These are phyloP conservation scores for Lonchura striata DNA, from an alignment of 2,113 vertebrate genomes.

Conservation along the genomic window DNA sequence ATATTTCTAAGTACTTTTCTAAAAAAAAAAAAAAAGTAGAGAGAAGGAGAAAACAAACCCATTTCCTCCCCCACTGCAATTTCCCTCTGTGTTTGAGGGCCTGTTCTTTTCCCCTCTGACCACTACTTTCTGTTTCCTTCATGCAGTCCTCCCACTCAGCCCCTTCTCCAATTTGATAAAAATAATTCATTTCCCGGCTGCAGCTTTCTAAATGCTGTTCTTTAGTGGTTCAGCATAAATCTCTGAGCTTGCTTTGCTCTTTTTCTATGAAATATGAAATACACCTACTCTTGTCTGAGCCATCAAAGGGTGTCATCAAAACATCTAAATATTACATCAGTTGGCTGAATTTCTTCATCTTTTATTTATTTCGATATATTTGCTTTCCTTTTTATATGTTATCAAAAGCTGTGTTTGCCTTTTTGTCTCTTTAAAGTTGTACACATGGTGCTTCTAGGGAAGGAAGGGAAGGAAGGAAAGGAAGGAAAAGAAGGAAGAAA, in stretches of 20 bases:
- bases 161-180: constrained; percentile 12
- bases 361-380: neutral
- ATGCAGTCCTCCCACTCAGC: constrained; percentile 29
- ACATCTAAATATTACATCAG: neutral
- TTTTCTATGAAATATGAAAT: neutral
- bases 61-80: neutral
- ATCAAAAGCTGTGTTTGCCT: neutral
- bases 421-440: constrained; percentile 3
- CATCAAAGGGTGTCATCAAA: neutral
- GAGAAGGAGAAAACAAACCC: neutral
- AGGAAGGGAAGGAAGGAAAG: too few relatives aligned
- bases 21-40: neutral
- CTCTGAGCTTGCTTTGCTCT: neutral
- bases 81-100: neutral
- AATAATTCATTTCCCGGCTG: constrained; percentile 12
- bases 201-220: neutral
- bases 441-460: neutral
- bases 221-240: neutral
- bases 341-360: constrained; percentile 1
- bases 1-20: constrained; percentile 17
- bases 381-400: neutral
- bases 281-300: neutral
- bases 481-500: neutral
- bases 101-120: neutral
- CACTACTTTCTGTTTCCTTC: neutral